A percentile compares a stretch with the other conserved stretches of the same genome.
Evolutionary conservation across 2,797 vertebrate species (phyloP).

Genomic region (Gymnopithys bicolor): DNA sequence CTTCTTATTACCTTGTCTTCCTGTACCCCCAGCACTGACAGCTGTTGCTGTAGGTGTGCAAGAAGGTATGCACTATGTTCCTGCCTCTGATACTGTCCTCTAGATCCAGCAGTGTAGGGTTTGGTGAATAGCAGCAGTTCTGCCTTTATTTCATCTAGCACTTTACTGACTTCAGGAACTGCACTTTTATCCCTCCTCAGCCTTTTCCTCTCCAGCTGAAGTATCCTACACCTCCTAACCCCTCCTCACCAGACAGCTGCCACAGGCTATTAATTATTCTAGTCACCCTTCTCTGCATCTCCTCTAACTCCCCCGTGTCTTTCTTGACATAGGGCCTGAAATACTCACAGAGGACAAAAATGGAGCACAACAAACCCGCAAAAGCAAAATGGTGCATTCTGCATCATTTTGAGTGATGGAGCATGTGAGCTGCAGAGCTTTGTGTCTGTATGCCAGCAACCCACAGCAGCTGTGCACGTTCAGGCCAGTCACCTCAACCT

Average conservation of each 20-base stretch:
- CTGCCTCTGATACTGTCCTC: background rate
- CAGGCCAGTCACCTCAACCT: background rate
- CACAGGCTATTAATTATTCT: background rate
- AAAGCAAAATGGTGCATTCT: background rate
- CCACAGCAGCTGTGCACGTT: background rate
- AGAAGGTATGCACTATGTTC: background rate
- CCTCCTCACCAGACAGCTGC: background rate
- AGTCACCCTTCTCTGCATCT: background rate
- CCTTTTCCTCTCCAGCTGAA: background rate
- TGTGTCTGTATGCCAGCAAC: background rate
- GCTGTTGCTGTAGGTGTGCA: background rate
- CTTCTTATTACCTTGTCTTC: background rate
- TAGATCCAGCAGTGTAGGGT: background rate
- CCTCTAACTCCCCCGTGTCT: background rate
- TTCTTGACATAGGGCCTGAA: background rate
- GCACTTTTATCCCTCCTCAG: background rate
- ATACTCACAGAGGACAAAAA: background rate
- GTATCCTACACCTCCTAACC: background rate
- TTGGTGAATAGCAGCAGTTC: background rate
- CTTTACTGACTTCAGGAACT: background rate
- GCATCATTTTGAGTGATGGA: background rate
- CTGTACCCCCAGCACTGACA: accelerated
- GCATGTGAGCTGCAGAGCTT: background rate
- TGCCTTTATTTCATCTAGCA: background rate
- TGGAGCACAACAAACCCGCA: background rate